Base-by-base conservation (phyloP, 2,888 invertebrate species). In the Physocephala rufipes region DNA sequence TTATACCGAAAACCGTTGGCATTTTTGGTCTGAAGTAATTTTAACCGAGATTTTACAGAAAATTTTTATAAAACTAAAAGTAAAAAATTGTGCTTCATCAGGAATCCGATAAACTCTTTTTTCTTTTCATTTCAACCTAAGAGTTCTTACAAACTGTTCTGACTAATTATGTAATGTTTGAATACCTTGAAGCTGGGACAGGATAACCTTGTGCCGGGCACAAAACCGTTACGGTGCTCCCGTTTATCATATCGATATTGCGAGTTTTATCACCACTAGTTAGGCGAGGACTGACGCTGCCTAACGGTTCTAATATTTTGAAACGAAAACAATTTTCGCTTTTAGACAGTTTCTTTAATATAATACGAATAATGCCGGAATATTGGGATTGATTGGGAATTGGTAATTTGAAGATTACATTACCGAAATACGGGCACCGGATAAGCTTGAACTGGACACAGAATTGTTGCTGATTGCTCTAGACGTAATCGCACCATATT, bases 161-260 rank as follows among this genome's bases (percentile, higher is more conserved):
- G n/a, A n/a, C n/a, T n/a, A n/a, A n/a, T 36, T 36, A 9, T 36
- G 9, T 36, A 36, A 9, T 4, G 36, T 36, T 36, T 36, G 36
- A 36, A 9, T 36, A 36, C 36, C 36, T 36, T 4, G 36, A 36
- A 7, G 9, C 5, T 36, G 9, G 36, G 9, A 90, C 89, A n/a
- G n/a, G n/a, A n/a, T n/a, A n/a, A n/a, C n/a, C 90, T 87, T 91
- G 90, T 43, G 90, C 90, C 61, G 90, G 90, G 81, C 91, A 91
- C 62, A 90, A 86, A 74, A 90, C 76, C 72, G 90, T 81, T 2
- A 78, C 75, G 62, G 79, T 82, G 30, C 75, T 77, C 9, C 61
- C 65, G 0, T 74, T 71, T 1, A 68, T 47, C 9, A 79, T 64
- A 75, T 83, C 83, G 43, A 82, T 75, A 73, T 81, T 85, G 15